A percentile compares a stretch with the other conserved stretches of the same genome.
Conservation (phyloP, 1,140 invertebrate genomes). For the Acarapis woodi region DNA sequence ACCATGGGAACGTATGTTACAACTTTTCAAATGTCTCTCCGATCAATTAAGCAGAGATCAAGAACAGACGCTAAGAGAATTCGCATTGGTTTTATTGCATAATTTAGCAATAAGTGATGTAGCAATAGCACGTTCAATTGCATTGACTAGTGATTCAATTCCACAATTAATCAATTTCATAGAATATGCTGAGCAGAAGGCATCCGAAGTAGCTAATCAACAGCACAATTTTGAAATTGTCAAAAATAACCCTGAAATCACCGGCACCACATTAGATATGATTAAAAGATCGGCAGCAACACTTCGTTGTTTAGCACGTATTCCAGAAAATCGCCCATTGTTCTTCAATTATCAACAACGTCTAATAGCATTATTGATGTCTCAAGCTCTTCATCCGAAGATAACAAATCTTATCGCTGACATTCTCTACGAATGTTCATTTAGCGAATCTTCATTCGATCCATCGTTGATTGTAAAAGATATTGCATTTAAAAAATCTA, state of each 20-base stretch:
- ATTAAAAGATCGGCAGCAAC: conserved; percentile 65
- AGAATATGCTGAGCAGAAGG: conserved; percentile 74
- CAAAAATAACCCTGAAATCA: conserved; percentile 84
- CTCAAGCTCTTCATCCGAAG: conserved; percentile 81
- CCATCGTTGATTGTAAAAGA: no score
- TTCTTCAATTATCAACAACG: conserved; percentile 72
- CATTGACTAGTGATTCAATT: conserved; percentile 37
- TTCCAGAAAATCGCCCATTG: conserved; percentile 62
- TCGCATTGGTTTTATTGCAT: conserved; percentile 61
- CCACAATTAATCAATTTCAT: conserved; percentile 80
- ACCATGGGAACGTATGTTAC: conserved; percentile 22
- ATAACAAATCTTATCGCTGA: conserved; percentile 66
- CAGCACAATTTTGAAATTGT: conserved; percentile 71
- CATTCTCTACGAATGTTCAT: conserved; percentile 41
- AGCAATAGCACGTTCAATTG: conserved; percentile 61
- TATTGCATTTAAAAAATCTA: no score
- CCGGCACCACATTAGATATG: conserved; percentile 97
- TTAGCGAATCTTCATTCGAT: no score
- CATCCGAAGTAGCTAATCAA: conserved; percentile 71
- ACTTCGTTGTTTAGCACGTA: conserved; percentile 46
- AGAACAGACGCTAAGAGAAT: conserved; percentile 70
- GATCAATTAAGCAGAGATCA: conserved; percentile 59
- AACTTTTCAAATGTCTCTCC: conserved; percentile 56
- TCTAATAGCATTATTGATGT: conserved; percentile 73
- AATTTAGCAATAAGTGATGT: conserved; percentile 70